phyloP scores from a whole-genome alignment of 1,140 invertebrate species.

The Neodiprion virginianus region DNA sequence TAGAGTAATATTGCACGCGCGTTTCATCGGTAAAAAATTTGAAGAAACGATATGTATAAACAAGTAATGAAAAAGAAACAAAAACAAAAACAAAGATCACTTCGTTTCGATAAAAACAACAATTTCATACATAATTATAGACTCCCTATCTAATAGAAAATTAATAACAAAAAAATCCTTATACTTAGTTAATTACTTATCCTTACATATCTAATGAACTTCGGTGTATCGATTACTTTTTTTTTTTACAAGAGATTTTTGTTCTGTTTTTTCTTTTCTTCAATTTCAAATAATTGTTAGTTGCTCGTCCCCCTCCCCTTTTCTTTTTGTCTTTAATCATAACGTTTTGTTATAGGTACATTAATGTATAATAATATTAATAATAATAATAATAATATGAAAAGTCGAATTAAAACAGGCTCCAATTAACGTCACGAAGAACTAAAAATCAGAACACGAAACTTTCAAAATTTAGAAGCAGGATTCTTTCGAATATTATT shows the following conservation, averaged over 20 bases:
- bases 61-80: no score
- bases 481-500: background rate
- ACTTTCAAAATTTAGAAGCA: background rate
- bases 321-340: background rate
- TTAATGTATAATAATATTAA: background rate
- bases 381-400: background rate
- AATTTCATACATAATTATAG: slow-evolving; percentile 3
- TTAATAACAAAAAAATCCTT: slow-evolving; percentile 14
- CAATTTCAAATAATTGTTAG: no score
- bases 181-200: background rate
- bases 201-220: slow-evolving; percentile 1
- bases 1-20: no score
- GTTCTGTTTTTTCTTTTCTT: no score
- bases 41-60: no score
- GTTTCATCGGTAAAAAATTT: no score
- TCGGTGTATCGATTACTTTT: slow-evolving; percentile 1
- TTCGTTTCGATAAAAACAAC: slow-evolving; percentile 7
- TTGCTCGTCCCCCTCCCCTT: no score
- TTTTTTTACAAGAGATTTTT: background rate
- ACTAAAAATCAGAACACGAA: background rate
- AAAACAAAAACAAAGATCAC: no score
- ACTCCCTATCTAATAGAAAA: slow-evolving; percentile 13
- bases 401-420: background rate
- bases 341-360: background rate
- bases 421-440: background rate